Evolutionary conservation across 2,113 vertebrate genomes (phyloP).

Genomic region (Anseranas semipalmata): DNA sequence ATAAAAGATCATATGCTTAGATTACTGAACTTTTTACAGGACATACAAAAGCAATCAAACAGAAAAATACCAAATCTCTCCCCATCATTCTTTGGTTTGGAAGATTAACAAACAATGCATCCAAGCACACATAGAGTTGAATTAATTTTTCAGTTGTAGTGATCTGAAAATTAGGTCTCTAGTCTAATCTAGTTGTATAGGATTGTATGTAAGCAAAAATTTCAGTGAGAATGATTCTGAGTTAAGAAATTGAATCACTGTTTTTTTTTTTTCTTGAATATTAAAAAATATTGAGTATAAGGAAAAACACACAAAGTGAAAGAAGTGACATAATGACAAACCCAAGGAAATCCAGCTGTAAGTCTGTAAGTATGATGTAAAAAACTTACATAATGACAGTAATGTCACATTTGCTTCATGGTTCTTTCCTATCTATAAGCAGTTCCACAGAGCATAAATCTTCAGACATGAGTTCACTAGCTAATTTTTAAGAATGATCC

Average conservation of each 20-base stretch:
- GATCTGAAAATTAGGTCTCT: neutral
- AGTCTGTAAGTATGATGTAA: neutral
- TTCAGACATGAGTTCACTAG: neutral
- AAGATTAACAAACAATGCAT: neutral
- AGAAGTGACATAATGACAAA: neutral
- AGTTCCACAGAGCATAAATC: neutral
- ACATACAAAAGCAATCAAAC: neutral
- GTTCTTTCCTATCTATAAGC: neutral
- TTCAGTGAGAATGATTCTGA: neutral
- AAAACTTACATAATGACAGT: neutral
- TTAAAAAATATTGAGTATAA: neutral
- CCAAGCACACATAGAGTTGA: neutral
- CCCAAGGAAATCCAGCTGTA: neutral
- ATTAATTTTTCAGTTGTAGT: neutral
- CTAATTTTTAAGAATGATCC: neutral
- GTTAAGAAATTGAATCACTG: neutral
- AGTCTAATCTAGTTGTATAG: neutral
- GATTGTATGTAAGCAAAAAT: neutral
- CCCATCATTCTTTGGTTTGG: neutral
- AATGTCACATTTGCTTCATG: neutral
- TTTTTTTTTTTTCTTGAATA: neutral
- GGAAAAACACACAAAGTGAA: neutral
- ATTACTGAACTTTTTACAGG: neutral
- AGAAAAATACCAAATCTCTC: fast-evolving
- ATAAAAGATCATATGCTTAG: neutral